Evolutionary conservation across 2,113 vertebrate genomes (phyloP).

Genomic region (Micromys minutus): DNA sequence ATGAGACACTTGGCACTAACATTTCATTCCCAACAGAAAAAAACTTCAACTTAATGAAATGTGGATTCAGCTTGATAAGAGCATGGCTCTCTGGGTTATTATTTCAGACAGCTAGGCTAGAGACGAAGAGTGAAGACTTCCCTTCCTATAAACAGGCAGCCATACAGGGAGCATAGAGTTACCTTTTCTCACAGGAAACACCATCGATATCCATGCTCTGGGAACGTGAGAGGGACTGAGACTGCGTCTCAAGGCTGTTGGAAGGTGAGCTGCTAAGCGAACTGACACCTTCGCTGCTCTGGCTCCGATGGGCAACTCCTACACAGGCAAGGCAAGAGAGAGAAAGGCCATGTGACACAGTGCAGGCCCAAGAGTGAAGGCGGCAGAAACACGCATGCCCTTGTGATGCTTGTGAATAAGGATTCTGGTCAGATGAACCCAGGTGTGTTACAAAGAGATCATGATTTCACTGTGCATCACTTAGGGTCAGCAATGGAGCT

Average conservation of each 20-base stretch:
- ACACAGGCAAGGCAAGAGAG: conserved; percentile 70
- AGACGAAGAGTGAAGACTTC: neutral
- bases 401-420: accelerated
- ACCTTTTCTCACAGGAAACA: conserved; percentile 99
- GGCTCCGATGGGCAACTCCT: conserved; percentile 97
- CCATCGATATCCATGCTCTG: conserved; percentile 99
- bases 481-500: neutral
- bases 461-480: accelerated
- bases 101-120: neutral
- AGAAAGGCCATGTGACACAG: neutral
- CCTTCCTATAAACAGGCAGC: neutral
- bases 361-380: accelerated
- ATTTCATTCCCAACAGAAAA: neutral
- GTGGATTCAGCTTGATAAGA: neutral
- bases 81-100: neutral
- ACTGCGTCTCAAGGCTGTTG: conserved; percentile 98
- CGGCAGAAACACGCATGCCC: neutral
- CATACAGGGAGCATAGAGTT: conserved; percentile 55
- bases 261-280: conserved; percentile 99
- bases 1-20: neutral
- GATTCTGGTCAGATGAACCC: neutral
- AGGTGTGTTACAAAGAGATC: neutral
- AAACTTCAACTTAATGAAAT: neutral
- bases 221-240: conserved; percentile 97
- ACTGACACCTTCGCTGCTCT: conserved; percentile 99